Evolutionary conservation across 2,888 invertebrate species (phyloP).

Genomic region (Melieria omissa): DNA sequence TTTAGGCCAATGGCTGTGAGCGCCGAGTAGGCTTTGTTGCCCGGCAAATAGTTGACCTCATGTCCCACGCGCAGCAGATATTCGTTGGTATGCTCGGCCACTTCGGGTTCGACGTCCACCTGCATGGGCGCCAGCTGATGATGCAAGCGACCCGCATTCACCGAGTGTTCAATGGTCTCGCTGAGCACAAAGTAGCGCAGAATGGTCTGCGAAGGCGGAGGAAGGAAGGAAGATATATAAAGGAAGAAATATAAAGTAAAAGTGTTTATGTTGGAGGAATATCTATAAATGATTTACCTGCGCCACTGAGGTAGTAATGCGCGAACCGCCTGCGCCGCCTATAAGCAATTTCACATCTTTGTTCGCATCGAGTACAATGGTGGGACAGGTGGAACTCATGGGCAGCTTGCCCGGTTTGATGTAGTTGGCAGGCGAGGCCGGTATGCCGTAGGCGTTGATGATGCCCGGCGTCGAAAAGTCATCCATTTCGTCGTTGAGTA

Average conservation of each 20-base stretch:
- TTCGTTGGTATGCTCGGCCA: conserved; percentile 67
- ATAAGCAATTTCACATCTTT: conserved; percentile 75
- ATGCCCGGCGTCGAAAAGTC: conserved; percentile 88
- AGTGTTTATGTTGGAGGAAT: neutral
- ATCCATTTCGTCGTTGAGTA: conserved; percentile 96
- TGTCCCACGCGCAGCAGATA: conserved; percentile 63
- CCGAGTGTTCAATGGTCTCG: conserved; percentile 74
- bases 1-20: conserved; percentile 69
- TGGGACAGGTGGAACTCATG: conserved; percentile 90
- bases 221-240: no score
- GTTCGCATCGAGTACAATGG: conserved; percentile 76
- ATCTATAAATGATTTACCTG: conserved; percentile 41
- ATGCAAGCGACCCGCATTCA: conserved; percentile 82
- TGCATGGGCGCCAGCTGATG: conserved; percentile 87
- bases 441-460: conserved; percentile 78
- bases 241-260: neutral
- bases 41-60: conserved; percentile 49
- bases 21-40: conserved; percentile 71
- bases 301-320: conserved; percentile 85
- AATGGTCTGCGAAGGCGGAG: conserved; percentile 70
- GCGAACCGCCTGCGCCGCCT: conserved; percentile 90
- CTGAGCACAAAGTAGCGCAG: conserved; percentile 75
- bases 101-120: conserved; percentile 75
- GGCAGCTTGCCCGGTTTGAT: conserved; percentile 85
- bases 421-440: conserved; percentile 85